These are phyloP conservation scores for Tanypteryx hageni DNA, from an alignment of 2,888 invertebrate species.

Conservation along the genomic window DNA sequence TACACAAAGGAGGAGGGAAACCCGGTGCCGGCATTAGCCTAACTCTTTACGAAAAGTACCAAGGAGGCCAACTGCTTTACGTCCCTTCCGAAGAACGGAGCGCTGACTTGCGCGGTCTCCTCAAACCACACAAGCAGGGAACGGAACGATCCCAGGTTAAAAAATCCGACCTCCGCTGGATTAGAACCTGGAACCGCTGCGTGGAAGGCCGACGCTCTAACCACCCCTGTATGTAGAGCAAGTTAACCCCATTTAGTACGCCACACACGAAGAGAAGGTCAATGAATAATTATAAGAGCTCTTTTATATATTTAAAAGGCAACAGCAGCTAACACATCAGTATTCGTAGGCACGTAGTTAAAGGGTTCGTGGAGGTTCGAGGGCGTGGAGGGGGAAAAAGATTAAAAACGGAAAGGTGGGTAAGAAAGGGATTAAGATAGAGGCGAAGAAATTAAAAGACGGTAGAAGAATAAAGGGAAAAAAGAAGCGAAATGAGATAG, in stretches of 20 bases:
- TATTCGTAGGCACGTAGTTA: slow-evolving; percentile 21
- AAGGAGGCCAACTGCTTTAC: too few species aligned
- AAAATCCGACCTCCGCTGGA: too few species aligned
- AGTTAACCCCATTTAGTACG: neutral
- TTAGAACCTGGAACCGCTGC: too few species aligned
- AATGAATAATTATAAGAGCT: slow-evolving; percentile 21
- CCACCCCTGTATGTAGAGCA: neutral
- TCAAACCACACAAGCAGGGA: too few species aligned
- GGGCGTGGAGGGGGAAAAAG: neutral
- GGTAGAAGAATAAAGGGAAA: neutral
- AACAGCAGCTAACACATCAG: neutral
- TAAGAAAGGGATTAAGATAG: neutral
- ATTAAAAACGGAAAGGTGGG: neutral
- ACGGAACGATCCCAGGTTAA: too few species aligned
- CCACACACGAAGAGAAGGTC: neutral
- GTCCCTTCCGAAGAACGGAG: too few species aligned
- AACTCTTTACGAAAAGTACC: too few species aligned
- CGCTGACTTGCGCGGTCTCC: too few species aligned
- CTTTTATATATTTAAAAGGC: neutral
- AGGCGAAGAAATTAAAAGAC: neutral
- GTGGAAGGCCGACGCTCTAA: too few species aligned
- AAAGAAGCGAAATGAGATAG: neutral
- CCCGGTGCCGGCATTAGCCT: too few species aligned
- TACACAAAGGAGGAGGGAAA: too few species aligned
- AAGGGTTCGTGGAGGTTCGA: neutral